Base-by-base conservation (phyloP, 2,113 vertebrate species). In the Lophochroa leadbeateri region DNA sequence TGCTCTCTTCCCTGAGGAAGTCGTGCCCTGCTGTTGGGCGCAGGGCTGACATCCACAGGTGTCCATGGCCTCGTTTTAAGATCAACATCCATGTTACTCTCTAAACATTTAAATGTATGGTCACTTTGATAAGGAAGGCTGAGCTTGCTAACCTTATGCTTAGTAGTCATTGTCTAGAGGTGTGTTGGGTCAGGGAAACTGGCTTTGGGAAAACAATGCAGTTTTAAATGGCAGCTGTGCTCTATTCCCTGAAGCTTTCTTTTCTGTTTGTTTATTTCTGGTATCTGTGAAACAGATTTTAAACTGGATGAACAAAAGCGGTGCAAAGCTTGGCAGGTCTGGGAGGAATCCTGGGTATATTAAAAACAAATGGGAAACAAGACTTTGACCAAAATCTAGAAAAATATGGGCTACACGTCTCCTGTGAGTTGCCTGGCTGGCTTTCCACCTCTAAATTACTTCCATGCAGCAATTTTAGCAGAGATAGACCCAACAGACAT, bases 1-100 rank as follows among this genome's bases (percentile, higher is more conserved):
- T 39, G 9, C 18, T 43, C 16, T 75, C 29, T 60, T 81, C 77
- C 23, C 31, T 52, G 14, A 14, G 1, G 0, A 57, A 55, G 17
- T 61, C 4, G 2, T n/a, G 18, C 41, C 17, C 19, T 50, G 33
- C 86, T 78, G 15, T 12, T 70, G 50, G 44, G 33, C 0, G 0
- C 0, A 0, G 14, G 24, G 53, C 47, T 85, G 61, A 75, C 13
- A 17, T 11, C 27, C 57, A 8, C 14, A 8, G 0, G 0, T 3
- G 1, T 53, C 43, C 25, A 1, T 50, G 19, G 58, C 41, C n/a
- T 57, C 25, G 4, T 75, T 61, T 81, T 53, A 84, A 75, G 60
- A 29, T 27, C 64, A n/a, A 39, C 20, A 31, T 28, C 46, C 0
- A 0, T 23, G 9, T 77, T 88, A 85, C 17, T 18, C 57, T 90